Evolutionary conservation across 2,888 invertebrate genomes (phyloP).

Genomic region (Dasysyrphus albostriatus): DNA sequence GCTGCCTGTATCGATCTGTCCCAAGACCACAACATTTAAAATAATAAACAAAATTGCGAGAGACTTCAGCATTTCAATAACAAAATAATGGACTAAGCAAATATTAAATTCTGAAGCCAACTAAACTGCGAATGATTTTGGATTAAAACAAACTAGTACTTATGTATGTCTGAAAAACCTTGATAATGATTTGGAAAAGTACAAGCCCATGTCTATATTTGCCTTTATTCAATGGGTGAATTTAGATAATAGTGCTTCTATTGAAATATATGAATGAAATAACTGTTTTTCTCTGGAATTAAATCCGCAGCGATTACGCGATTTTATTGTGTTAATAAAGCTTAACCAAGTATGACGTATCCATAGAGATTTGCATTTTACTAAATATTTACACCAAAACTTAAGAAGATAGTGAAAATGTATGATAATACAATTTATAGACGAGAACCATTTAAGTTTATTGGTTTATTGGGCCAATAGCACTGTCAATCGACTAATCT

Average conservation of each 20-base stretch:
- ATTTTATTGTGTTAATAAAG: constrained; percentile 42
- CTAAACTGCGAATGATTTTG: constrained; percentile 37
- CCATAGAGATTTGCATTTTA: not conserved
- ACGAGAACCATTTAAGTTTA: constrained; percentile 14
- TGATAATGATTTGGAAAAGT: constrained; percentile 16
- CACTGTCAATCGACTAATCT: constrained; percentile 43
- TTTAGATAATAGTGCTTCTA: not conserved
- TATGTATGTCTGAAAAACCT: constrained; percentile 11
- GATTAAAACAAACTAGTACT: constrained; percentile 1
- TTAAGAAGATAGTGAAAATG: not conserved
- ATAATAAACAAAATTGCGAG: not conserved
- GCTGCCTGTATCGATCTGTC: not conserved
- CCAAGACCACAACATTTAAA: not conserved
- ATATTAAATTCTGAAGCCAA: not conserved
- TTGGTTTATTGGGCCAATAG: constrained; percentile 35
- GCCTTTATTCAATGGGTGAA: not conserved
- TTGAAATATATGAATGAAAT: constrained; percentile 43
- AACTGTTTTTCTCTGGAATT: constrained; percentile 45
- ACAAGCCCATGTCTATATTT: constrained; percentile 16
- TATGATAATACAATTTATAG: not conserved
- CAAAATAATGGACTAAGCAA: not conserved
- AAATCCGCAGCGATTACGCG: constrained; percentile 34
- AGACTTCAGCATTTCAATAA: constrained; percentile 9
- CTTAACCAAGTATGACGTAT: constrained; percentile 7
- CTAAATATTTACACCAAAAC: constrained; percentile 25